Conservation (phyloP, 2,888 invertebrate genomes). For the Pheosia tremula region DNA sequence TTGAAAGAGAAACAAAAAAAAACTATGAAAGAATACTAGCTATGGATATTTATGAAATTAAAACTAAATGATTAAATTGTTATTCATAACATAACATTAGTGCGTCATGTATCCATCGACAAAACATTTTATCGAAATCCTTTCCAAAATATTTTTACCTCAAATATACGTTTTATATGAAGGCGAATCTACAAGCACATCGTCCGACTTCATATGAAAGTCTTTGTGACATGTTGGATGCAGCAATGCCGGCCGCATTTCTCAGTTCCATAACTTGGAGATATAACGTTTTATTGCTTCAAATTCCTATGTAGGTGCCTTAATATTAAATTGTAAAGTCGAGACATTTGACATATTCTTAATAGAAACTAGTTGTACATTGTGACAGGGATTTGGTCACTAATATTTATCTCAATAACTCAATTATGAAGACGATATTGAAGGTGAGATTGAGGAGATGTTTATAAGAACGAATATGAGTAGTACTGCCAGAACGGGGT, state of each 20-base stretch:
- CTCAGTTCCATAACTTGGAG: slow-evolving; percentile 1
- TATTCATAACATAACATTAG: too few species aligned
- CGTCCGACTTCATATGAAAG: background rate
- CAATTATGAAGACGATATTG: too few species aligned
- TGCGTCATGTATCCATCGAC: background rate
- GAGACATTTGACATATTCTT: background rate
- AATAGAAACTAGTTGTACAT: too few species aligned
- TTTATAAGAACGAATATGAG: too few species aligned
- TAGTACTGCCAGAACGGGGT: too few species aligned
- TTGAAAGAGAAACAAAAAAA: too few species aligned
- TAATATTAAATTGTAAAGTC: background rate
- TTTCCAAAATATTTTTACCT: background rate
- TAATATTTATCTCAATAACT: too few species aligned
- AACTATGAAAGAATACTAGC: too few species aligned
- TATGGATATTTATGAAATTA: too few species aligned
- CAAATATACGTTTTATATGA: slow-evolving; percentile 1
- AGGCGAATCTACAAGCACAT: background rate
- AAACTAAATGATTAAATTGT: too few species aligned
- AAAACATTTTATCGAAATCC: background rate
- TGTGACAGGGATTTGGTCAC: too few species aligned
- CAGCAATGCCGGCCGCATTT: background rate
- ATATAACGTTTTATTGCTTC: slow-evolving; percentile 5
- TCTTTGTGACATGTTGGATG: slow-evolving; percentile 1
- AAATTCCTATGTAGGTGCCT: background rate
- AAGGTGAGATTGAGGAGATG: too few species aligned